A percentile compares a stretch with the other conserved stretches of the same genome.
phyloP scores from a whole-genome alignment of 2,113 vertebrate genomes.

The Plectropomus leopardus region DNA sequence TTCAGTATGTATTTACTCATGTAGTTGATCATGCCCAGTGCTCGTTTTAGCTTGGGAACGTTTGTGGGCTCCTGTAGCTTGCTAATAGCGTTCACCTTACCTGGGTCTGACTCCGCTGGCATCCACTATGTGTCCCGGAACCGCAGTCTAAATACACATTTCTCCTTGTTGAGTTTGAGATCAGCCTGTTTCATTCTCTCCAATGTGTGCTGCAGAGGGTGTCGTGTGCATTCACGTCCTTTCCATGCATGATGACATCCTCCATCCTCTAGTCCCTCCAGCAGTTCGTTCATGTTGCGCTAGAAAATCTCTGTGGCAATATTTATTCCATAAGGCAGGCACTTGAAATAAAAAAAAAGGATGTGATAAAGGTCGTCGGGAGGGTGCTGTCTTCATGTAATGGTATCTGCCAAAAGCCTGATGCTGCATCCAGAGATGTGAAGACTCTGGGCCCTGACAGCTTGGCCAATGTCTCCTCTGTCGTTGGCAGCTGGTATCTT shows the following conservation, averaged over 20 bases:
- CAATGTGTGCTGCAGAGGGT: background rate
- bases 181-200: background rate
- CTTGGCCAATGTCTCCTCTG: background rate
- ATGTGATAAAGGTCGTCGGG: background rate
- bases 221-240: background rate
- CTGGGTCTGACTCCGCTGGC: constrained; percentile 8
- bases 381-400: background rate
- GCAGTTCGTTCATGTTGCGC: background rate
- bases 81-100: background rate
- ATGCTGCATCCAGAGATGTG: background rate
- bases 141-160: background rate
- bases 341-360: constrained; percentile 1
- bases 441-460: background rate
- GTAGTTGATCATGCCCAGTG: constrained; percentile 8
- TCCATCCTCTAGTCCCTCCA: constrained; percentile 3
- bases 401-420: constrained; percentile 1
- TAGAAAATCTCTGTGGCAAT: background rate
- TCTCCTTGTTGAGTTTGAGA: constrained; percentile 14
- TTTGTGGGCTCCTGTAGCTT: background rate
- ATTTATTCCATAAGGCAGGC: background rate
- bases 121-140: constrained; percentile 4
- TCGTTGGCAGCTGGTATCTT: background rate
- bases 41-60: no score
- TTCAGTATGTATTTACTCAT: constrained; percentile 21
- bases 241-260: constrained; percentile 6